phyloP scores from a whole-genome alignment of 1,140 invertebrate species.

The Apocrypta bakeri region DNA sequence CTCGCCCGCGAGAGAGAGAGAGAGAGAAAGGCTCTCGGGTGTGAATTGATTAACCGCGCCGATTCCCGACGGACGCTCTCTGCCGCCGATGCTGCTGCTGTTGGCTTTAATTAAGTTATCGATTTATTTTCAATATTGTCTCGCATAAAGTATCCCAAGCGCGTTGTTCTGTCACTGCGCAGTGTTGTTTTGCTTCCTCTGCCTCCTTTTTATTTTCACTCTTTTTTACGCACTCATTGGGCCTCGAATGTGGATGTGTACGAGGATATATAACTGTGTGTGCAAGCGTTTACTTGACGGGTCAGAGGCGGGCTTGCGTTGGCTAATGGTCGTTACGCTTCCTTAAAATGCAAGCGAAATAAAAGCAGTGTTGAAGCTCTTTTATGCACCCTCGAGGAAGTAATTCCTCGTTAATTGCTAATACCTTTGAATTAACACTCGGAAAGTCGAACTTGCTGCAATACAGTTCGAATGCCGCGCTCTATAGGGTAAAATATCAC shows the following conservation, averaged over 20 bases:
- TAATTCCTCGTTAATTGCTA: slow-evolving; percentile 51
- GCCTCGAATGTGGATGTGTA: background rate
- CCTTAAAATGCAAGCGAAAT: slow-evolving; percentile 46
- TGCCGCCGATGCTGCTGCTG: slow-evolving; percentile 36
- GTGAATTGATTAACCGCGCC: slow-evolving; percentile 66
- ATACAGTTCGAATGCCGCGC: background rate
- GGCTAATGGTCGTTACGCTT: slow-evolving; percentile 46
- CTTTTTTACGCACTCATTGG: slow-evolving; percentile 10
- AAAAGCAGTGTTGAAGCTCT: slow-evolving; percentile 32
- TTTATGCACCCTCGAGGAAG: slow-evolving; percentile 50
- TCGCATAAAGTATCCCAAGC: slow-evolving; percentile 54
- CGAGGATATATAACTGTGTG: background rate
- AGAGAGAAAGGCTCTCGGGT: slow-evolving; percentile 46
- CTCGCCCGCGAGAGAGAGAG: no score
- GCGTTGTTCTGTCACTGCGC: slow-evolving; percentile 33
- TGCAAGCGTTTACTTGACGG: slow-evolving; percentile 37
- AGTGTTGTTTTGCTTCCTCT: slow-evolving; percentile 4
- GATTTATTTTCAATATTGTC: slow-evolving; percentile 69
- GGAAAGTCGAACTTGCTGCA: slow-evolving; percentile 28
- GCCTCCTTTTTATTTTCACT: slow-evolving; percentile 8
- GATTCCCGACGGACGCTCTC: slow-evolving; percentile 38
- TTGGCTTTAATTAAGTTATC: slow-evolving; percentile 70
- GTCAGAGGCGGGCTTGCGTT: background rate
- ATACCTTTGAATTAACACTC: slow-evolving; percentile 50
- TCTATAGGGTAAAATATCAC: slow-evolving; percentile 22